Evolutionary conservation across 2,888 invertebrate species (phyloP).

Genomic region (Trisateles emortualis): DNA sequence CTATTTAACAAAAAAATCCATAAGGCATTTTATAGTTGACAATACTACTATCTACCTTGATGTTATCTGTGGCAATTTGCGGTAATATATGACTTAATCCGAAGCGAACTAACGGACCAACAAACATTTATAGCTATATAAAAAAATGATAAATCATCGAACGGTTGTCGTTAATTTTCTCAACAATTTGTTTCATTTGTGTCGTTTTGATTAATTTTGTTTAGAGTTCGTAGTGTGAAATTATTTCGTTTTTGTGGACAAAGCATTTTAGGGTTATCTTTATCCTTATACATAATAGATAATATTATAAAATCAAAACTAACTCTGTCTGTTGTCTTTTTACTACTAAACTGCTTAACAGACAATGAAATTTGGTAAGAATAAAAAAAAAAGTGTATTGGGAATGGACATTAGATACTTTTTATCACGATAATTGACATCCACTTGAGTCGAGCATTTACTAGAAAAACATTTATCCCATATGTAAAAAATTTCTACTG

Average conservation of each 20-base stretch:
- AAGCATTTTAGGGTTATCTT: background rate
- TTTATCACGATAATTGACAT: no score
- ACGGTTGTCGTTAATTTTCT: conserved; percentile 53
- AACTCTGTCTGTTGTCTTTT: no score
- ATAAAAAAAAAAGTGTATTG: no score
- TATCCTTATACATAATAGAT: no score
- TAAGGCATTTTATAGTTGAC: conserved; percentile 30
- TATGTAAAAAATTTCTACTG: no score
- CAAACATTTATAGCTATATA: conserved; percentile 37
- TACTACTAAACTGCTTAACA: no score
- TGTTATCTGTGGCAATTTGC: conserved; percentile 78
- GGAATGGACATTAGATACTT: no score
- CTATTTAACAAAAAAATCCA: conserved; percentile 15
- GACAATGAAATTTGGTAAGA: no score
- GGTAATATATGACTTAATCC: conserved; percentile 84
- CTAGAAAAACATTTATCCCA: no score
- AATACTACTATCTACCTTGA: conserved; percentile 60
- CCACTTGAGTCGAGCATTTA: no score
- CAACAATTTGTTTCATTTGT: conserved; percentile 66
- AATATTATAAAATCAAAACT: no score
- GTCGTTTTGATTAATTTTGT: conserved; percentile 59
- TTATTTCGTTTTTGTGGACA: background rate
- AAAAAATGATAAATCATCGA: conserved; percentile 47
- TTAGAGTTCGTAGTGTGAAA: conserved; percentile 43
- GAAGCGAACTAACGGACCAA: conserved; percentile 33